These are phyloP conservation scores for Silvanus unidentatus DNA, from an alignment of 2,888 invertebrate species.

Conservation along the genomic window DNA sequence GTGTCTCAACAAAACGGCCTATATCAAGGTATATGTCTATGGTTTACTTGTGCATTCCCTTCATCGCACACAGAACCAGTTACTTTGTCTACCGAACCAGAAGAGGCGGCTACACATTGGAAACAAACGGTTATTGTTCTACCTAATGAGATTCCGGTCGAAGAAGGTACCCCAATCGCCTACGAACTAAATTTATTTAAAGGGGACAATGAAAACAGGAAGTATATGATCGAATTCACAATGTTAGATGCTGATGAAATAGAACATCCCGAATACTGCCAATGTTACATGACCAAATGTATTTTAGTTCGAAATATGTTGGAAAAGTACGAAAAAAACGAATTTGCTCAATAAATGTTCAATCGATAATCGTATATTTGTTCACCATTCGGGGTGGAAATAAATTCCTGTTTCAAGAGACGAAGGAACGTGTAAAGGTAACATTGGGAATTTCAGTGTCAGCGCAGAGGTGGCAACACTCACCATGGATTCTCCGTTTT, in stretches of 20 bases:
- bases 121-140: slow-evolving; percentile 71
- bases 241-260: slow-evolving; percentile 62
- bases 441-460: too few species aligned
- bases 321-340: slow-evolving; percentile 44
- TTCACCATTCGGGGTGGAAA: too few species aligned
- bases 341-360: too few species aligned
- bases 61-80: slow-evolving; percentile 41
- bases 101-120: slow-evolving; percentile 60
- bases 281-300: slow-evolving; percentile 72
- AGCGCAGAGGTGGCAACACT: too few species aligned
- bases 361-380: too few species aligned
- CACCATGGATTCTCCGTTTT: too few species aligned
- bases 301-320: slow-evolving; percentile 63
- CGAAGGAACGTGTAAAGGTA: too few species aligned
- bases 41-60: slow-evolving; percentile 76
- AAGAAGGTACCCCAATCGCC: slow-evolving; percentile 59
- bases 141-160: slow-evolving; percentile 57
- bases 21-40: slow-evolving; percentile 71
- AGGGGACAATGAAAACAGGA: slow-evolving; percentile 48
- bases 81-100: slow-evolving; percentile 55
- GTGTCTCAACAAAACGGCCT: slow-evolving; percentile 54
- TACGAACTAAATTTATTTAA: slow-evolving; percentile 60
- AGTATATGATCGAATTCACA: slow-evolving; percentile 58
- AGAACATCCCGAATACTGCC: slow-evolving; percentile 73
- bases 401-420: too few species aligned